Evolutionary conservation across 2,888 invertebrate species (phyloP).

Genomic region (Parelbella ahira): DNA sequence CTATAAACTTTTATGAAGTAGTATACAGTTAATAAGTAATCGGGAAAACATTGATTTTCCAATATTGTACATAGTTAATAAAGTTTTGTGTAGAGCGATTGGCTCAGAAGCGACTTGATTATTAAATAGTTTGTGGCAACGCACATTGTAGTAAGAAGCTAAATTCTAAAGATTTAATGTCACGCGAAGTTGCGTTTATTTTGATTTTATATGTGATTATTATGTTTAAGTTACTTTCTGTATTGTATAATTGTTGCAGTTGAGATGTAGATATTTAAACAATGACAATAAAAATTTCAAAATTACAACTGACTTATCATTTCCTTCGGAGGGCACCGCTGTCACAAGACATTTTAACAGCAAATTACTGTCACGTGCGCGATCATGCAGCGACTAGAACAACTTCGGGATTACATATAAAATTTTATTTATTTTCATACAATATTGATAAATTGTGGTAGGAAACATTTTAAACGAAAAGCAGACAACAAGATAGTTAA

Average conservation of each 20-base stretch:
- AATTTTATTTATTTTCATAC: too few species aligned
- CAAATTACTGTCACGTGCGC: too few species aligned
- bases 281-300: constrained; percentile 61
- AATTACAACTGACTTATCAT: too few species aligned
- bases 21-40: constrained; percentile 29
- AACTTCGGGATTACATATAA: too few species aligned
- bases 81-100: constrained; percentile 20
- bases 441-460: too few species aligned
- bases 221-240: constrained; percentile 59
- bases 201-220: constrained; percentile 68
- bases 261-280: constrained; percentile 65
- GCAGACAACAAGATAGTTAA: too few species aligned
- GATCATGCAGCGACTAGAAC: too few species aligned
- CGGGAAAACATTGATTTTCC: constrained; percentile 28
- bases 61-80: constrained; percentile 30
- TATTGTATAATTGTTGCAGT: constrained; percentile 57
- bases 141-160: constrained; percentile 38
- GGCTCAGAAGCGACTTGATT: constrained; percentile 37
- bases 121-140: constrained; percentile 24
- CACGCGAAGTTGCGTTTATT: constrained; percentile 44
- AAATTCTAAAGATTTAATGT: constrained; percentile 53
- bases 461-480: too few species aligned
- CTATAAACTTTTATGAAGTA: constrained; percentile 47
- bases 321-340: too few species aligned
- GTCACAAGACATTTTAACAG: too few species aligned